These are phyloP conservation scores for Perca flavescens DNA, from an alignment of 2,113 vertebrate species.

Conservation along the genomic window DNA sequence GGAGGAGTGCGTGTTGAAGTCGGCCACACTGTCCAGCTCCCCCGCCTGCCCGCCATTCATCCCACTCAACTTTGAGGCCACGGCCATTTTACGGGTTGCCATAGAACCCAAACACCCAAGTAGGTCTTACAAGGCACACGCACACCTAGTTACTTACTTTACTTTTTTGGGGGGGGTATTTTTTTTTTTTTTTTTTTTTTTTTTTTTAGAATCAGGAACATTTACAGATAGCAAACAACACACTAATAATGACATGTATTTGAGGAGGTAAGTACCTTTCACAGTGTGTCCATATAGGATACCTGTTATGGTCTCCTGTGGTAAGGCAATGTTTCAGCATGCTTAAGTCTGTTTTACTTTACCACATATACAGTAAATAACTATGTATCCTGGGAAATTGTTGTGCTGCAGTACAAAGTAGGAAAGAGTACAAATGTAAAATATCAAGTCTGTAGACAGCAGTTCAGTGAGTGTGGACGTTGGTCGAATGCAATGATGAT, in stretches of 20 bases:
- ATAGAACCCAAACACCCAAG: constrained; percentile 95
- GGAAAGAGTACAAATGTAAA: too few relatives aligned
- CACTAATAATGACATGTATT: background rate
- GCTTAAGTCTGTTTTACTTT: background rate
- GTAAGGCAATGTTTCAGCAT: background rate
- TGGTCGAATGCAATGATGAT: background rate
- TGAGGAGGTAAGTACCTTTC: background rate
- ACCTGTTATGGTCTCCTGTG: background rate
- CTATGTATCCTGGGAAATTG: background rate
- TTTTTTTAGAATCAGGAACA: background rate
- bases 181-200: background rate
- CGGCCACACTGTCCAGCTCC: constrained; percentile 90
- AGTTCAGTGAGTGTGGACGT: background rate
- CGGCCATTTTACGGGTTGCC: constrained; percentile 94
- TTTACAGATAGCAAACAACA: background rate
- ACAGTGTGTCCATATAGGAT: background rate
- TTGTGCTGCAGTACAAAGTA: background rate
- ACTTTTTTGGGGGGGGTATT: too few relatives aligned
- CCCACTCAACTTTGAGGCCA: constrained; percentile 94
- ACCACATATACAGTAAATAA: background rate
- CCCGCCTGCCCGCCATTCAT: constrained; percentile 92
- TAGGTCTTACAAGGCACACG: constrained; percentile 75
- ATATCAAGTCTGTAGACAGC: background rate
- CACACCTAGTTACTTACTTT: too few relatives aligned
- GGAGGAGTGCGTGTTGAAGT: constrained; percentile 94